Evolutionary conservation across 2,888 invertebrate genomes (phyloP).

Genomic region (Erebia palarica): DNA sequence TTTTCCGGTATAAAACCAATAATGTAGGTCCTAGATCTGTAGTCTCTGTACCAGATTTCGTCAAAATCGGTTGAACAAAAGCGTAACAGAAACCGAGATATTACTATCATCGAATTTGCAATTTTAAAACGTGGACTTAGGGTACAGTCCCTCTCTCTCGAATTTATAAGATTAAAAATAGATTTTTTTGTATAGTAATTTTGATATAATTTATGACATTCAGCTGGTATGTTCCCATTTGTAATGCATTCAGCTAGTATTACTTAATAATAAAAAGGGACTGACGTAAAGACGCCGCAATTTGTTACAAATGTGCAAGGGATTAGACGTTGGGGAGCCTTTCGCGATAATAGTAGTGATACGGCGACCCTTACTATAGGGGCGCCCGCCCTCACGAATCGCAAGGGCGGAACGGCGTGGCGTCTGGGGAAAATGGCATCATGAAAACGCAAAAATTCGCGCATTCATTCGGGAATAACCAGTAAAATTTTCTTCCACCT

Average conservation of each 20-base stretch:
- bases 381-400: constrained; percentile 4
- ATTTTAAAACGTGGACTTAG: too few relatives aligned
- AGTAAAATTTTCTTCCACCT: not conserved
- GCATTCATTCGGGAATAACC: not conserved
- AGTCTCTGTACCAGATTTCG: too few relatives aligned
- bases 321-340: not conserved
- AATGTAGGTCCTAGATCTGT: too few relatives aligned
- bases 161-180: too few relatives aligned
- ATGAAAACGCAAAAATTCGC: not conserved
- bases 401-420: constrained; percentile 3
- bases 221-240: not conserved
- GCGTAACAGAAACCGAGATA: too few relatives aligned
- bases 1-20: too few relatives aligned
- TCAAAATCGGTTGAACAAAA: too few relatives aligned
- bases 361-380: not conserved
- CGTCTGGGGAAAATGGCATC: not conserved
- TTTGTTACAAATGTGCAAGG: not conserved
- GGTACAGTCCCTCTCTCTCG: too few relatives aligned
- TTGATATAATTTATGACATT: not conserved
- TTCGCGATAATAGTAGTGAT: not conserved
- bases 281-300: not conserved
- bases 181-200: too few relatives aligned
- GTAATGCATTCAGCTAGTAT: not conserved
- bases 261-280: not conserved
- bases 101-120: too few relatives aligned